Conservation (phyloP, 2,113 vertebrate genomes). For the Podocnemis expansa region DNA sequence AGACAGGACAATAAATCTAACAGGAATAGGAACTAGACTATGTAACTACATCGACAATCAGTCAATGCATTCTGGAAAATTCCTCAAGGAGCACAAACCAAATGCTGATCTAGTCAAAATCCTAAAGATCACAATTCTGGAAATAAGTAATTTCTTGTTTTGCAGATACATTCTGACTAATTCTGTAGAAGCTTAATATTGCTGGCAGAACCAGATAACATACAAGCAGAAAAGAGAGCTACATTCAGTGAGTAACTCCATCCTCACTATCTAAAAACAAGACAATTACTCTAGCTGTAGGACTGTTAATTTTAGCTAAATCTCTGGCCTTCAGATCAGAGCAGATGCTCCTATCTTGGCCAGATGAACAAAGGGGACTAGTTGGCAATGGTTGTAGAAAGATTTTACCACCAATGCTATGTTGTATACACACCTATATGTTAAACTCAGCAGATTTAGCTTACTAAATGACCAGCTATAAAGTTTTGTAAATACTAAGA, state of each 20-base stretch:
- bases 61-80: not conserved
- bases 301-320: not conserved
- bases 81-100: not conserved
- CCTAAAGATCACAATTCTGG: not conserved
- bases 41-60: not conserved
- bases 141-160: not conserved
- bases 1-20: not conserved
- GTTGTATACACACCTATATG: constrained; percentile 38
- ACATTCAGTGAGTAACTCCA: not conserved
- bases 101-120: too few relatives aligned
- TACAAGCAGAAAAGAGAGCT: constrained; percentile 1
- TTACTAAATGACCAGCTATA: constrained; percentile 38
- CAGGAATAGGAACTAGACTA: not conserved
- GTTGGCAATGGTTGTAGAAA: not conserved
- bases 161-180: not conserved
- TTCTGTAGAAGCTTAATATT: not conserved
- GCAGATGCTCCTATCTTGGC: not conserved
- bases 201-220: not conserved
- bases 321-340: fast-evolving
- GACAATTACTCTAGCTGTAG: fast-evolving
- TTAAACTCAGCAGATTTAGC: constrained; percentile 37
- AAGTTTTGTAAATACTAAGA: constrained; percentile 35
- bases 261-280: not conserved
- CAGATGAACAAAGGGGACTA: not conserved
- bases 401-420: not conserved